These are phyloP conservation scores for Lates japonicus DNA, from an alignment of 2,797 vertebrate species.

Conservation along the genomic window DNA sequence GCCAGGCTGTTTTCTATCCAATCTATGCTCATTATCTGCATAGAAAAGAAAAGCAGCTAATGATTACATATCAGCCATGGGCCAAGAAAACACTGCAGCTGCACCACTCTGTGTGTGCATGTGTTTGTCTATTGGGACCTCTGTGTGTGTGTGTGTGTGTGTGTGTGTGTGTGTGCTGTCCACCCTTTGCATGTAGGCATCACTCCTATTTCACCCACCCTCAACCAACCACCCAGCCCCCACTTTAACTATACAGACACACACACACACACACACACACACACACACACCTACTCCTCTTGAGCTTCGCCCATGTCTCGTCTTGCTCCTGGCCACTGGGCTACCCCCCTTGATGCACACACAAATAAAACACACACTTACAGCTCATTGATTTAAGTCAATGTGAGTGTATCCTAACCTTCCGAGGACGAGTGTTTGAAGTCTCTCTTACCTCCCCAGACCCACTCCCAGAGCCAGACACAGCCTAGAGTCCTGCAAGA, in stretches of 20 bases:
- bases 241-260: slow-evolving; percentile 40
- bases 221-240: slow-evolving; percentile 43
- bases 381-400: slow-evolving; percentile 85
- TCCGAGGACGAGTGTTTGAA: slow-evolving; percentile 82
- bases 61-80: slow-evolving; percentile 73
- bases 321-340: slow-evolving; percentile 75
- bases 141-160: slow-evolving; percentile 34
- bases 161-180: slow-evolving; percentile 33
- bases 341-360: slow-evolving; percentile 66
- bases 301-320: slow-evolving; percentile 60
- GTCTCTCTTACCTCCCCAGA: slow-evolving; percentile 81
- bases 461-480: slow-evolving; percentile 81
- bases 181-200: slow-evolving; percentile 69
- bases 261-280: slow-evolving; percentile 42
- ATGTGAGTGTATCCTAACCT: slow-evolving; percentile 83
- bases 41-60: slow-evolving; percentile 60
- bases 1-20: slow-evolving; percentile 56
- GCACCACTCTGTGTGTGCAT: slow-evolving; percentile 47
- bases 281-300: slow-evolving; percentile 49
- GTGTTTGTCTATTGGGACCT: slow-evolving; percentile 43
- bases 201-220: slow-evolving; percentile 53
- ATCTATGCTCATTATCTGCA: slow-evolving; percentile 67
- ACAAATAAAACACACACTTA: slow-evolving; percentile 81
- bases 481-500: slow-evolving; percentile 82
- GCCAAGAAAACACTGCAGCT: slow-evolving; percentile 69